Evolutionary conservation across 2,888 invertebrate species (phyloP).

Genomic region (Danaus chrysippus): DNA sequence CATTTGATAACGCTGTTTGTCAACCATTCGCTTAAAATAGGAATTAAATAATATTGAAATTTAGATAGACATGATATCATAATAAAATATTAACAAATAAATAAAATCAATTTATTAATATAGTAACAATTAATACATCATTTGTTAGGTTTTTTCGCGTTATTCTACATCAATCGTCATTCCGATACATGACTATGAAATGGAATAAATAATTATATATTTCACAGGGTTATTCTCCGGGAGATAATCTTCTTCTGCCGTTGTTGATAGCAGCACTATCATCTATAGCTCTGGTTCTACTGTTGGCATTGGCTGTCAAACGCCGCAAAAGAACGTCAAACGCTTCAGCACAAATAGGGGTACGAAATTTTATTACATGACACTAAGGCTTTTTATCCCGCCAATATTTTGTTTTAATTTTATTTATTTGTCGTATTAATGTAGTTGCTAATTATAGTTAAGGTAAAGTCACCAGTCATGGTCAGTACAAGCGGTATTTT

Average conservation of each 20-base stretch:
- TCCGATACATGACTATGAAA: not conserved
- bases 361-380: conserved; percentile 34
- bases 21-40: no score
- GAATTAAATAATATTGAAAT: no score
- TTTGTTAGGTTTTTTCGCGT: no score
- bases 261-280: conserved; percentile 72
- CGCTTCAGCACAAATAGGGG: conserved; percentile 65
- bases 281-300: conserved; percentile 65
- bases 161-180: not conserved
- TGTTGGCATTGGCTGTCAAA: conserved; percentile 76
- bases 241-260: conserved; percentile 80
- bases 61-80: no score
- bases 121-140: no score
- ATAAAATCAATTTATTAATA: no score
- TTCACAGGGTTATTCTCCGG: conserved; percentile 78
- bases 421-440: no score
- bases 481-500: no score
- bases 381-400: not conserved
- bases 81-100: no score
- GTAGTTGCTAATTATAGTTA: not conserved
- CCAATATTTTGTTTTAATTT: no score
- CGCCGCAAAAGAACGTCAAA: conserved; percentile 59
- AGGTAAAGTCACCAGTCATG: no score
- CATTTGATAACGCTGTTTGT: no score
- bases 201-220: conserved; percentile 12